phyloP scores from a whole-genome alignment of 1,140 invertebrate genomes.

The Achatina immaculata region DNA sequence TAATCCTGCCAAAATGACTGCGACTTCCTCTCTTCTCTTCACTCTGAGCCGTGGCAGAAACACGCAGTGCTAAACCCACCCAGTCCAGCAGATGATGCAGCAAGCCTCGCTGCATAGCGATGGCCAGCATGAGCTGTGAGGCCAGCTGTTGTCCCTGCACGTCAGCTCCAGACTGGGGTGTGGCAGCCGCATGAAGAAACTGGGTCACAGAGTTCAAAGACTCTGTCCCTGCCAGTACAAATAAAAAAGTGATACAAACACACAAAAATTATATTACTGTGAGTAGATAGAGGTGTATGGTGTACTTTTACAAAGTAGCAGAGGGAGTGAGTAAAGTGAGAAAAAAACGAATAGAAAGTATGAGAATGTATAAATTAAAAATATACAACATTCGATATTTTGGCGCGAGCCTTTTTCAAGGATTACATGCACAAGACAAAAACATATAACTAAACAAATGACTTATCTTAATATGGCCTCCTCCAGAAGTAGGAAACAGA shows the following conservation, averaged over 20 bases:
- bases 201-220: slow-evolving; percentile 28
- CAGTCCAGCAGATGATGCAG: slow-evolving; percentile 77
- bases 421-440: too few species aligned
- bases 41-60: slow-evolving; percentile 44
- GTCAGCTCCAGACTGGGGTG: slow-evolving; percentile 74
- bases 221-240: not conserved
- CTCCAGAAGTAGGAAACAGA: too few species aligned
- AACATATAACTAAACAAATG: not conserved
- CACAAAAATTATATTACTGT: not conserved
- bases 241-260: slow-evolving; percentile 1
- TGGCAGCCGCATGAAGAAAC: slow-evolving; percentile 69
- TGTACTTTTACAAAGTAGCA: too few species aligned
- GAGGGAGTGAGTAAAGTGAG: too few species aligned
- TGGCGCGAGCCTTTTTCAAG: too few species aligned
- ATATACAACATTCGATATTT: too few species aligned
- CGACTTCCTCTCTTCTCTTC: slow-evolving; percentile 33
- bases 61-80: slow-evolving; percentile 75
- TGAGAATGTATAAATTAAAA: too few species aligned
- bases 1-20: slow-evolving; percentile 51
- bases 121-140: slow-evolving; percentile 75
- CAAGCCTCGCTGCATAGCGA: slow-evolving; percentile 78
- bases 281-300: too few species aligned
- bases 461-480: too few species aligned
- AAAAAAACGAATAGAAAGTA: too few species aligned
- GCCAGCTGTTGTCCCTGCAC: slow-evolving; percentile 72